Conservation (phyloP, 2,113 vertebrate species). For the Chauna torquata region DNA sequence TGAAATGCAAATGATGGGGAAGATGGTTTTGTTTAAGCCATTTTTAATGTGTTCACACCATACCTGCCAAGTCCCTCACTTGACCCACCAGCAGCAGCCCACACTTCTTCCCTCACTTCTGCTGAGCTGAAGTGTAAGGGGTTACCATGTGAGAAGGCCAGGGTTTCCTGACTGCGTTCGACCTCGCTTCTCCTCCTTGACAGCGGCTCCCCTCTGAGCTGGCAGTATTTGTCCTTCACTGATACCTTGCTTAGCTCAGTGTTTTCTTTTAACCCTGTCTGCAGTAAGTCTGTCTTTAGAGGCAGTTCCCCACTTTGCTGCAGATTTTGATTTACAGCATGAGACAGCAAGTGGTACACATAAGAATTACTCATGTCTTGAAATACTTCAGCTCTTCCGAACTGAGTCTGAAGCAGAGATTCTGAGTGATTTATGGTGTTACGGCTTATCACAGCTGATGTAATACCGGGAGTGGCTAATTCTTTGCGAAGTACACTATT, state of each 20-base stretch:
- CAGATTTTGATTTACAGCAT: neutral
- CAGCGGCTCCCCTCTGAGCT: neutral
- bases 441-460: neutral
- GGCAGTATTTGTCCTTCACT: neutral
- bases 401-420: neutral
- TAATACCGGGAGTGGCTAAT: neutral
- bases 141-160: neutral
- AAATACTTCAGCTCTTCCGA: constrained; percentile 2
- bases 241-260: neutral
- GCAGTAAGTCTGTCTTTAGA: neutral
- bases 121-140: neutral
- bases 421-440: constrained; percentile 5
- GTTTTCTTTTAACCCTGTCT: constrained; percentile 13
- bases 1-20: neutral
- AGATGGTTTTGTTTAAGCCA: neutral
- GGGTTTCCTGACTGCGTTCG: neutral
- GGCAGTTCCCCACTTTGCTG: neutral
- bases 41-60: neutral
- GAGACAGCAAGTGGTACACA: neutral
- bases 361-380: neutral
- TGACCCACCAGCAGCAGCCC: neutral
- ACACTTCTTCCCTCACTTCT: neutral
- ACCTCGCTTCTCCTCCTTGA: neutral
- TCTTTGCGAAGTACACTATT: neutral
- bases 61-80: neutral